Evolutionary conservation across 92 coral and sea anemone species (phyloP), one percentile per base, ranked within the genome.

Genomic region (Palythoa grandis): DNA sequence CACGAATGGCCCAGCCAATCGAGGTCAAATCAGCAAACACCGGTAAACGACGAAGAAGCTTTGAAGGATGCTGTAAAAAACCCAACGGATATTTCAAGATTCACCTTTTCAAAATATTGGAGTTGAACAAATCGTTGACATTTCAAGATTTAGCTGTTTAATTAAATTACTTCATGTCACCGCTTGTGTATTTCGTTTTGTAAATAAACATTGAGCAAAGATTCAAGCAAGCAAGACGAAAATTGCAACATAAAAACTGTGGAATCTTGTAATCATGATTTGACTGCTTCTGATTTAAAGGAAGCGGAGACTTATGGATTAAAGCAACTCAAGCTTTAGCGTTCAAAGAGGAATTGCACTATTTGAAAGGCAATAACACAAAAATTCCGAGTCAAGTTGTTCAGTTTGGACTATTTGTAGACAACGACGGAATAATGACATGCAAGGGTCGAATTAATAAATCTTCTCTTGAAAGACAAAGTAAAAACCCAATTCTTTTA

Each of bases 381-480:
- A 54, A 82, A 20, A 52, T 88, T 43, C 92, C 82, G 56, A 69
- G 54, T 70, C 78, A 57, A 24, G 95, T 89, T 54, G 40, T 66
- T 22, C 92, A 92, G 77, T 89, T 92, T 56, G 89, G 95, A 37
- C 67, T 92, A 72, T 87, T 87, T 82, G 86, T 92, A 82, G 91
- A 83, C 82, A 82, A 78, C 53, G 85, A 87, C 66, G n/a, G 73
- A 57, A 82, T 92, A 6, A 40, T 92, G 25, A 24, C 53, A 56
- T 85, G 92, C 40, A 89, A 89, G 77, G 95, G 92, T n/a, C 84
- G 92, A 89, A 84, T 89, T 25, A 86, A 92, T 72, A 87, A 89
- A 37, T 84, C 92, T 37, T 60, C 79, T 43, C 54, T 92, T 11
- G 78, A 73, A 56, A 70, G 70, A 77, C 78, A 84, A 54, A 74